Percentiles rank a stretch among this genome's conserved stretches.
Conservation (phyloP, 2,888 invertebrate genomes). For the Folsomia candida region DNA sequence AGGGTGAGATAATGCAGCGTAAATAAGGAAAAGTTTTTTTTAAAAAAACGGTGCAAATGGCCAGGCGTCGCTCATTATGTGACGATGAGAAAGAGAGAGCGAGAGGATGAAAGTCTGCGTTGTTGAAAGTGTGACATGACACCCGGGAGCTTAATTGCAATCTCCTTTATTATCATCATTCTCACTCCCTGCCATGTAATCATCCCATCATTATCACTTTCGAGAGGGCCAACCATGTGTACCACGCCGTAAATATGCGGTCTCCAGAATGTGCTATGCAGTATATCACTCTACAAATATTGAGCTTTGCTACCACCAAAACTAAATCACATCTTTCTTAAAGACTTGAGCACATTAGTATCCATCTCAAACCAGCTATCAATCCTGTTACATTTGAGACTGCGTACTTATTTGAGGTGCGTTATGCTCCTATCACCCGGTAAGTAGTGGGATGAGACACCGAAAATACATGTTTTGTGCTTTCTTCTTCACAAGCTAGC, state of each 20-base stretch:
- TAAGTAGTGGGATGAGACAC: background rate
- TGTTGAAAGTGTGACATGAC: no score
- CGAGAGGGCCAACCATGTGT: background rate
- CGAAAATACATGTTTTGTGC: background rate
- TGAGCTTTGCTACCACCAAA: no score
- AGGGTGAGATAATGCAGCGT: no score
- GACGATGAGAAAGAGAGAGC: no score
- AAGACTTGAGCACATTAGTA: no score
- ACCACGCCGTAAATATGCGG: background rate
- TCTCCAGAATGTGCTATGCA: no score
- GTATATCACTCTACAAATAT: background rate
- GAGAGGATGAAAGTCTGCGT: no score
- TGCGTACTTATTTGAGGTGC: background rate
- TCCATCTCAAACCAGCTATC: no score
- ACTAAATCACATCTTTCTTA: background rate
- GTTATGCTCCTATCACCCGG: background rate
- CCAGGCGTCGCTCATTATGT: no score
- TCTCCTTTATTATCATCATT: background rate
- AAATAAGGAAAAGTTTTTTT: no score
- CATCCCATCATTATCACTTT: slow-evolving; percentile 1
- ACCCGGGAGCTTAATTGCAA: slow-evolving; percentile 8
- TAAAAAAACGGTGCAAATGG: no score
- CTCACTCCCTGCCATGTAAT: slow-evolving; percentile 12
- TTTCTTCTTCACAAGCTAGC: background rate
- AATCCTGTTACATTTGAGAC: background rate